Evolutionary conservation across 2,797 vertebrate genomes (phyloP), one percentile per base, ranked within the genome.

Genomic region (Dermochelys coriacea): DNA sequence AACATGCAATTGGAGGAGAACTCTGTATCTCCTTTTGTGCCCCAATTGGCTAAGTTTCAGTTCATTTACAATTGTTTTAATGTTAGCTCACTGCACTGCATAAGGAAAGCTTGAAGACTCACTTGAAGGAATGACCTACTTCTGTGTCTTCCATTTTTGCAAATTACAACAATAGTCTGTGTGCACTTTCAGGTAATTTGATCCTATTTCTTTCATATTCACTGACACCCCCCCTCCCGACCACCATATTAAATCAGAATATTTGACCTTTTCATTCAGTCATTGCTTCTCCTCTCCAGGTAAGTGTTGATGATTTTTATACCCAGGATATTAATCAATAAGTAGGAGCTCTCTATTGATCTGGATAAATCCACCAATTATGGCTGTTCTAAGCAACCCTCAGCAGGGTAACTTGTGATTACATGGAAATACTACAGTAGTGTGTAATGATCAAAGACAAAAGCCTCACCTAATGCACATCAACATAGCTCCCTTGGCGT

Each of bases 351-450:
- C 90, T 95, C 85, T 94, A 96, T 93, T 96, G 95, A 95, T 96
- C 95, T 93, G 91, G 89, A 97, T 97, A 97, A 97, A 98, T 97
- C 93, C 82, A 95, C 88, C 91, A 97, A 74, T 97, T 96, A 96
- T 31, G 52, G 95, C 94, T 97, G 92, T 96, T 97, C 96, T 96
- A 93, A 97, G 94, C 87, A 95, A 91, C 88, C 45, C 88, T 97
- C 91, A 90, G 68, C 91, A 95, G 94, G 91, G 92, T 85, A 96
- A 86, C 82, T 96, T 94, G 94, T 88, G 91, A 96, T 97, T 96
- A 96, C 80, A 96, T 47, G 80, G 89, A 96, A 97, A 91, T 55
- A 80, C 83, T 18, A 87, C 88, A 64, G 96, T 90, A 96, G 81
- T 82, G 93, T 81, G 18, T 86, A 21, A 87, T 54, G 91, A 91